Conservation (phyloP, 2,797 vertebrate species). For the Sciaenops ocellatus region DNA sequence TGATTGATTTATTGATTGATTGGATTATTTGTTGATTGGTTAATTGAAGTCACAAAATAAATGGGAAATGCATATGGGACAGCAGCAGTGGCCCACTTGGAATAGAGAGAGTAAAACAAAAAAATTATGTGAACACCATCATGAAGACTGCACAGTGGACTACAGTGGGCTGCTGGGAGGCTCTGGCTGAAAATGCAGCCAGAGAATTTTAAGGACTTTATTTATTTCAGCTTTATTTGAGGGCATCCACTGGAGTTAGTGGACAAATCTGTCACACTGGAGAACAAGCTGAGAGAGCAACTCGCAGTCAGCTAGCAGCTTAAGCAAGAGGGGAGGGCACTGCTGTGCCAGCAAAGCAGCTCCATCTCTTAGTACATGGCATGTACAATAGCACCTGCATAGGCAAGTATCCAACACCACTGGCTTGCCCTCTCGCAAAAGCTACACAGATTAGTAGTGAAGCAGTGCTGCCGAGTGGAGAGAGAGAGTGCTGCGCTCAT, state of each 20-base stretch:
- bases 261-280: constrained; percentile 25
- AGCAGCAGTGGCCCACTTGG: constrained; percentile 22
- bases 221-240: constrained; percentile 66
- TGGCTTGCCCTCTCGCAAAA: constrained; percentile 41
- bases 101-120: constrained; percentile 15
- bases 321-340: constrained; percentile 25
- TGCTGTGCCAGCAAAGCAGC: constrained; percentile 55
- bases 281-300: constrained; percentile 34
- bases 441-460: constrained; percentile 19
- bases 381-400: constrained; percentile 59
- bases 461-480: constrained; percentile 14
- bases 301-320: constrained; percentile 36
- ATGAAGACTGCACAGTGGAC: constrained; percentile 26
- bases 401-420: constrained; percentile 44
- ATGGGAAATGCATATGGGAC: constrained; percentile 32
- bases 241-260: constrained; percentile 36
- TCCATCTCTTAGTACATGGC: constrained; percentile 41
- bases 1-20: constrained; percentile 40
- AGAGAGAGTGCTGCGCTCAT: constrained; percentile 23
- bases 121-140: constrained; percentile 21
- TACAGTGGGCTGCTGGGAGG: constrained; percentile 40
- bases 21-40: constrained; percentile 53
- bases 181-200: constrained; percentile 33
- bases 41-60: constrained; percentile 43
- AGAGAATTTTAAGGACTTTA: constrained; percentile 32